Base-by-base conservation (phyloP, 1,140 invertebrate genomes). In the Asbolus verrucosus region DNA sequence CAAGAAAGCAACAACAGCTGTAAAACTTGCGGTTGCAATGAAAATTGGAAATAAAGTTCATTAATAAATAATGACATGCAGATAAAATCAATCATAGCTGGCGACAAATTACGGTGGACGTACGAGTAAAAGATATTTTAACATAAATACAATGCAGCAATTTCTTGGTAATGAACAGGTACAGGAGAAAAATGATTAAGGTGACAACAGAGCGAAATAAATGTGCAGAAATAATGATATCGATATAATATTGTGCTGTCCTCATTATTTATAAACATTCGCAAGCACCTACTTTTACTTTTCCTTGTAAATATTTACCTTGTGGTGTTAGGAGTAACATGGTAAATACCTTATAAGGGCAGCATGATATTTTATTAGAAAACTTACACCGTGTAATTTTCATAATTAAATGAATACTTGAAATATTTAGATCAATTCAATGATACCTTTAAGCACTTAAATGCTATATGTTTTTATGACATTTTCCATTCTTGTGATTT, bases 261-360 rank as follows among this genome's bases (percentile, higher is more conserved):
- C 62, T 65, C 62, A 65, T 65, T 65, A 65, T 41, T 41, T 65
- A 43, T 43, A 65, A 41, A 46, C 62, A 65, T 65, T 65, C n/a
- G 33, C 24, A 65, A 46, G 62, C 62, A 65, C 62, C 62, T 65
- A 65, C 62, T 65, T 65, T 65, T 65, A 65, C 62, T 65, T 65
- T 65, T 72, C 71, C 71, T 72, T 72, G 71, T 67, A 67, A 67
- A 71, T 72, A 72, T 72, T 72, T 72, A 72, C 71, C 70, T 70
- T 70, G 68, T 61, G 62, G 41, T 68, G 38, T 68, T 63, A 27
- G 65, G 21, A 65, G 30, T 39, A 46, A 46, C 61, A 36, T 14
- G 36, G 39, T 16, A 67, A 71, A 71, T 46, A 36, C 70, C 70
- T 19, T 68, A 72, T 72, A 72, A 72, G 70, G 70, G 70, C 70